Evolutionary conservation across 2,113 vertebrate species (phyloP).

Genomic region (Neolamprologus cancellatus): DNA sequence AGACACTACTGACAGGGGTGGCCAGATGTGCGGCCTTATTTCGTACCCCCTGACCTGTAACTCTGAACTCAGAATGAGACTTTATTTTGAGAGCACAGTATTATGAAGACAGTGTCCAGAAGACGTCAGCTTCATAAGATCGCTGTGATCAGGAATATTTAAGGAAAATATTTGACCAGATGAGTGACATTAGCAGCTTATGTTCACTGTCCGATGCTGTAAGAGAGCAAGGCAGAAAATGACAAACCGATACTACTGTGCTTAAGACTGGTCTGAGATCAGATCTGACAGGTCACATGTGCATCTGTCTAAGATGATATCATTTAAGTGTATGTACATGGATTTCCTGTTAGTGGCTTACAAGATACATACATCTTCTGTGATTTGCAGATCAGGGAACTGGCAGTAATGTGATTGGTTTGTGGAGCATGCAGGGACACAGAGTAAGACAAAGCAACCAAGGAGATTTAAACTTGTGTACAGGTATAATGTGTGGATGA

Average conservation of each 20-base stretch:
- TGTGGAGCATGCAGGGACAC: conserved; percentile 42
- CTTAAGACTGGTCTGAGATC: not conserved
- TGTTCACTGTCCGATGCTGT: not conserved
- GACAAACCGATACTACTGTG: rapidly evolving
- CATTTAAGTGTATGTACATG: not conserved
- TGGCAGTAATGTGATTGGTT: conserved; percentile 24
- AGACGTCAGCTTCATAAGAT: not conserved
- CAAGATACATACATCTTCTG: conserved; percentile 36
- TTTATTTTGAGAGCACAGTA: not conserved
- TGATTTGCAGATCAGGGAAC: conserved; percentile 27
- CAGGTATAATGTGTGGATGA: conserved; percentile 19
- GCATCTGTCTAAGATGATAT: not conserved
- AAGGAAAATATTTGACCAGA: not conserved
- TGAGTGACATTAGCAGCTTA: not conserved
- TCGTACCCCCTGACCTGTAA: not conserved
- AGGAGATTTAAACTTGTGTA: conserved; percentile 37
- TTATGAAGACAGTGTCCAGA: not conserved
- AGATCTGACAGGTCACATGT: not conserved
- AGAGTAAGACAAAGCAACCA: conserved; percentile 45
- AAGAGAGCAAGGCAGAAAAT: not conserved
- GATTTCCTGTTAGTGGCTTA: not conserved
- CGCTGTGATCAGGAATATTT: not conserved
- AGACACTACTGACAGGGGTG: rapidly evolving
- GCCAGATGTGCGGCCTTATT: not conserved
- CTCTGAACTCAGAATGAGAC: not conserved